These are phyloP conservation scores for Labeo calbasu DNA, from an alignment of 2,797 vertebrate species.

Conservation along the genomic window DNA sequence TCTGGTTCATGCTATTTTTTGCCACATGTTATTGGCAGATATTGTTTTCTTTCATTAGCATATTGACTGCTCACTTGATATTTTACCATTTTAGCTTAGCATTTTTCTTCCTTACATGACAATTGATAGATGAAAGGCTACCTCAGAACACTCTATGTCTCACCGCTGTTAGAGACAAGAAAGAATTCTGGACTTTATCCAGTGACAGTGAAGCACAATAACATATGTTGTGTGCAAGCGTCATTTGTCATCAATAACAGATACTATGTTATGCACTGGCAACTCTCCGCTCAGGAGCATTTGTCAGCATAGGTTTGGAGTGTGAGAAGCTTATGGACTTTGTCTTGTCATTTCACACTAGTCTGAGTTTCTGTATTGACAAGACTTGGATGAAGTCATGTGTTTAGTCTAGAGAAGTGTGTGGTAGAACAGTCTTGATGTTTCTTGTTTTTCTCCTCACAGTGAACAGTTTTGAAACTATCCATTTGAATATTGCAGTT, in stretches of 20 bases:
- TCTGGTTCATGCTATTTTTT: neutral
- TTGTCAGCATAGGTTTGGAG: conserved; percentile 23
- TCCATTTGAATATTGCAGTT: neutral
- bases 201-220: conserved; percentile 22
- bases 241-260: conserved; percentile 29
- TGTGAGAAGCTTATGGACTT: conserved; percentile 24
- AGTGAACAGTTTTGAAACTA: neutral
- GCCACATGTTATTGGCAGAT: neutral
- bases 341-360: conserved; percentile 31
- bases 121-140: neutral
- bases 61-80: conserved; percentile 3
- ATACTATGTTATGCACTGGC: conserved; percentile 15
- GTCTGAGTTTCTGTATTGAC: conserved; percentile 10
- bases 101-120: neutral
- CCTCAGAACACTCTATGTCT: neutral
- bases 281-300: conserved; percentile 13
- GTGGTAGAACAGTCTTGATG: neutral
- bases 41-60: neutral
- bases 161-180: neutral
- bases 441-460: neutral
- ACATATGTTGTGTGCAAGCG: conserved; percentile 3
- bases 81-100: neutral
- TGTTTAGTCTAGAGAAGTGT: conserved; percentile 30
- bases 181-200: neutral
- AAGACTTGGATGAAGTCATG: conserved; percentile 2